Percentiles rank a stretch among this genome's conserved stretches.
Conservation (phyloP, 2,113 vertebrate species). For the Phrynosoma platyrhinos region DNA sequence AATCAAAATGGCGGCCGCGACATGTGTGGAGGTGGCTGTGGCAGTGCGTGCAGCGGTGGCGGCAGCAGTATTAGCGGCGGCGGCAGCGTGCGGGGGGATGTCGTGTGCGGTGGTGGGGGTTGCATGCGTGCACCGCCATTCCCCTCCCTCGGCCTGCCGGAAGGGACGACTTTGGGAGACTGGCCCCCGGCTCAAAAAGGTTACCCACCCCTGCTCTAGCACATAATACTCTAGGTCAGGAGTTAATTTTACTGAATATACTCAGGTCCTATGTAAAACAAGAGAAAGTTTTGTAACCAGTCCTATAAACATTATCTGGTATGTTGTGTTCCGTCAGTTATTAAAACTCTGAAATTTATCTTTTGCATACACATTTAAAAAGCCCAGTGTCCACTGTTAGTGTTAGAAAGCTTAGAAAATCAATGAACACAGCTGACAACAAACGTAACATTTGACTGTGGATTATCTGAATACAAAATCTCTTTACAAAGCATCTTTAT, state of each 20-base stretch:
- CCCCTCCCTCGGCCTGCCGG: too few relatives aligned
- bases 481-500: constrained; percentile 6
- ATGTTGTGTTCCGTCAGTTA: neutral
- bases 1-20: too few relatives aligned
- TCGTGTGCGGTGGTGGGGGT: too few relatives aligned
- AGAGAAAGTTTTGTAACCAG: constrained; percentile 30
- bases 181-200: too few relatives aligned
- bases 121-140: too few relatives aligned
- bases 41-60: too few relatives aligned
- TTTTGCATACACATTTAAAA: constrained; percentile 11
- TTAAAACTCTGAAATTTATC: neutral
- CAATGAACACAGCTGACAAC: constrained; percentile 21
- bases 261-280: constrained; percentile 27
- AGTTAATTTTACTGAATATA: neutral
- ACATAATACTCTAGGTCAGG: constrained; percentile 29
- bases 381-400: neutral
- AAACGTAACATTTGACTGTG: neutral
- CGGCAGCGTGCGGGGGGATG: too few relatives aligned
- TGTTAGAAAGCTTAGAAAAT: neutral
- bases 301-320: neutral
- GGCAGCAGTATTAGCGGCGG: too few relatives aligned
- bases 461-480: neutral
- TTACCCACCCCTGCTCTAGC: too few relatives aligned
- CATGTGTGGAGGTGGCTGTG: too few relatives aligned
- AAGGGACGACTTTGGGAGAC: too few relatives aligned